Evolutionary conservation across 2,113 vertebrate species (phyloP).

Genomic region (human): GRCh38 chr5:41186001-41186500

Average conservation of each 20-base stretch:
- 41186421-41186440: neutral
- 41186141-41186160: slow-evolving; percentile 90
- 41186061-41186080: slow-evolving; percentile 89
- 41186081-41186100: slow-evolving; percentile 88
- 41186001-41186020: neutral
- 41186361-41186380: neutral
- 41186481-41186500: slow-evolving; percentile 47
- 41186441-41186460: neutral
- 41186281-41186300: slow-evolving; percentile 31
- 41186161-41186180: slow-evolving; percentile 90
- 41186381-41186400: neutral
- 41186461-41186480: neutral
- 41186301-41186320: slow-evolving; percentile 54
- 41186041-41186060: neutral
- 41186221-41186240: slow-evolving; percentile 63
- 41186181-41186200: slow-evolving; percentile 86
- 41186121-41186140: slow-evolving; percentile 80
- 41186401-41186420: neutral
- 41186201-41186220: slow-evolving; percentile 88
- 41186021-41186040: neutral
- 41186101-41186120: slow-evolving; percentile 86
- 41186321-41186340: neutral
- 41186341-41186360: neutral
- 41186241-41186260: slow-evolving; percentile 36
- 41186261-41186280: slow-evolving; percentile 39